Evolutionary conservation across 2,797 vertebrate genomes (phyloP).

Genomic region (Nannoperca australis): DNA sequence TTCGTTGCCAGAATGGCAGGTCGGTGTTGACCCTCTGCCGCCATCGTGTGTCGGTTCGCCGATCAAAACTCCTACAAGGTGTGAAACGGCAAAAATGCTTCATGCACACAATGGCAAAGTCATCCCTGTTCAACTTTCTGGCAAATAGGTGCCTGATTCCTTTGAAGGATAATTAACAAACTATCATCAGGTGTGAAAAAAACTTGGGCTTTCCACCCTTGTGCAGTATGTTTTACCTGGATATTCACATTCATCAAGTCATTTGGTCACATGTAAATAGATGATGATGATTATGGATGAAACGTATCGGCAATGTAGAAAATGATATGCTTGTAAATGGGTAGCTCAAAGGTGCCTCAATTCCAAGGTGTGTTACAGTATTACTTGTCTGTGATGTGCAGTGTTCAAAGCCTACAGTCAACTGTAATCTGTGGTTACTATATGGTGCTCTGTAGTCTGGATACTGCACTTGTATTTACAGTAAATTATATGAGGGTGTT

Average conservation of each 20-base stretch:
- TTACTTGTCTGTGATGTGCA: neutral
- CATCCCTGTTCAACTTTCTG: neutral
- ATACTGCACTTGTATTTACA: neutral
- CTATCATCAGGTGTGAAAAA: neutral
- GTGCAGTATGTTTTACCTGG: neutral
- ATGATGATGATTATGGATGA: neutral
- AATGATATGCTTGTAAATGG: neutral
- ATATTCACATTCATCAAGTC: neutral
- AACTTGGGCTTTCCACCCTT: neutral
- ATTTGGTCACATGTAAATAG: neutral
- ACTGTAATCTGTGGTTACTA: neutral
- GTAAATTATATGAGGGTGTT: neutral
- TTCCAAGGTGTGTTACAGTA: neutral
- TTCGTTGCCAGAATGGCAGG: slow-evolving; percentile 15
- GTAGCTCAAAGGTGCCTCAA: neutral
- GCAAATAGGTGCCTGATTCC: neutral
- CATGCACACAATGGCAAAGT: neutral
- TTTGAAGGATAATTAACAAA: slow-evolving; percentile 5
- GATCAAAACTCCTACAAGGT: neutral
- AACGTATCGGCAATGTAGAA: neutral
- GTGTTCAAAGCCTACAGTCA: neutral
- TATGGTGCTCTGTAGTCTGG: neutral
- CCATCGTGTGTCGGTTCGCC: slow-evolving; percentile 10
- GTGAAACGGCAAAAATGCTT: neutral
- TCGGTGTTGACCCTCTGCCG: neutral